These are phyloP conservation scores for Hirtodrosophila trivittata DNA, from an alignment of 2,888 invertebrate genomes.

Conservation along the genomic window DNA sequence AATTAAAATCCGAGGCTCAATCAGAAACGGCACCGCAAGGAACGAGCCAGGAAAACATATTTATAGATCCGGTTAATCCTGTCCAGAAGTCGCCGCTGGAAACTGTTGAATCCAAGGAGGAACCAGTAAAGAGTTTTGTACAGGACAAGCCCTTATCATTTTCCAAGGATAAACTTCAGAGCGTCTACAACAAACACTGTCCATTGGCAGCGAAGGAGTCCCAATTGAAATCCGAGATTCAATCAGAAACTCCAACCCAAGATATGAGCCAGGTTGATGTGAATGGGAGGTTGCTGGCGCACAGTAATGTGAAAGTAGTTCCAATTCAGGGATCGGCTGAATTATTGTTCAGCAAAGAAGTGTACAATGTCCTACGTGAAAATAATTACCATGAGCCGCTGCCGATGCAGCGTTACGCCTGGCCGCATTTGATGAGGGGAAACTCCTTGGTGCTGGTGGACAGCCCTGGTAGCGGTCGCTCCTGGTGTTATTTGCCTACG, in stretches of 20 bases:
- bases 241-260: no score
- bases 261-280: no score
- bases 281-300: conserved; percentile 47
- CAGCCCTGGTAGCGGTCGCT: conserved; percentile 26
- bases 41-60: no score
- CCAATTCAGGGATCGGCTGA: background rate
- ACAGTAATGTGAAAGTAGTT: conserved; percentile 11
- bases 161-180: background rate
- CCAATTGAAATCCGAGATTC: no score
- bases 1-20: no score
- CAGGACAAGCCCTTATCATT: no score
- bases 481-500: conserved; percentile 57
- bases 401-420: conserved; percentile 43
- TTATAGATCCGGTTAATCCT: no score
- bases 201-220: no score
- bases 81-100: no score
- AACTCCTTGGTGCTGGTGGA: conserved; percentile 40
- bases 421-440: conserved; percentile 55
- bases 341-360: conserved; percentile 4
- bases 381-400: background rate
- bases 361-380: conserved; percentile 14
- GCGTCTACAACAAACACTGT: no score
- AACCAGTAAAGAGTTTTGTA: no score
- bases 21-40: background rate
- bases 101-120: no score